A percentile compares a stretch with the other conserved stretches of the same genome.
Evolutionary conservation across 1,140 invertebrate genomes (phyloP).

Genomic region (Episyrphus balteatus): DNA sequence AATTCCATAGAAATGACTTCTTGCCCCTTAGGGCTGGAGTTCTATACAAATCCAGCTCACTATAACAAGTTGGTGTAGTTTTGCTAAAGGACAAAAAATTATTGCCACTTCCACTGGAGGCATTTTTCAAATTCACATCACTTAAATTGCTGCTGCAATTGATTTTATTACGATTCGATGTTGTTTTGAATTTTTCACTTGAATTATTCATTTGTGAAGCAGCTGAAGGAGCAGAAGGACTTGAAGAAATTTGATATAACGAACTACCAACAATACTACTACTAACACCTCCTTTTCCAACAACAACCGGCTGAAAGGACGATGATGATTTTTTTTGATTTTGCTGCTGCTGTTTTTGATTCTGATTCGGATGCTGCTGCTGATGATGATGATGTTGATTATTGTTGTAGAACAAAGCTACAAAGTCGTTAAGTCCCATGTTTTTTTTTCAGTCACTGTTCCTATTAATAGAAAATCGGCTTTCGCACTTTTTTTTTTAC

Average conservation of each 20-base stretch:
- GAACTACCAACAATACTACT: no score
- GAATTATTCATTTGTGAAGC: no score
- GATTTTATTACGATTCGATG: slow-evolving; percentile 4
- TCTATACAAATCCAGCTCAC: slow-evolving; percentile 21
- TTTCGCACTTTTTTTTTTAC: no score
- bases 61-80: slow-evolving; percentile 1
- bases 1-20: slow-evolving; percentile 29
- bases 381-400: slow-evolving; percentile 3
- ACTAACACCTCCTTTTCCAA: no score
- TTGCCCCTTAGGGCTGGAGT: slow-evolving; percentile 10
- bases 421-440: slow-evolving; percentile 34
- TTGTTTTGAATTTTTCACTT: slow-evolving; percentile 26
- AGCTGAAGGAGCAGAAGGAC: no score
- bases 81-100: no score
- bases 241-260: no score
- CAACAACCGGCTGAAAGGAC: no score
- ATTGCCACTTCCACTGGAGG: no score
- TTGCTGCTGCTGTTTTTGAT: neutral
- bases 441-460: slow-evolving; percentile 1
- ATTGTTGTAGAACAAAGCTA: slow-evolving; percentile 28
- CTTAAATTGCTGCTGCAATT: neutral
- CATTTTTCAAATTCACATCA: neutral
- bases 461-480: neutral
- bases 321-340: no score
- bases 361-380: slow-evolving; percentile 12